These are phyloP conservation scores for Drosophila atripex DNA, from an alignment of 2,888 invertebrate genomes.

Conservation along the genomic window DNA sequence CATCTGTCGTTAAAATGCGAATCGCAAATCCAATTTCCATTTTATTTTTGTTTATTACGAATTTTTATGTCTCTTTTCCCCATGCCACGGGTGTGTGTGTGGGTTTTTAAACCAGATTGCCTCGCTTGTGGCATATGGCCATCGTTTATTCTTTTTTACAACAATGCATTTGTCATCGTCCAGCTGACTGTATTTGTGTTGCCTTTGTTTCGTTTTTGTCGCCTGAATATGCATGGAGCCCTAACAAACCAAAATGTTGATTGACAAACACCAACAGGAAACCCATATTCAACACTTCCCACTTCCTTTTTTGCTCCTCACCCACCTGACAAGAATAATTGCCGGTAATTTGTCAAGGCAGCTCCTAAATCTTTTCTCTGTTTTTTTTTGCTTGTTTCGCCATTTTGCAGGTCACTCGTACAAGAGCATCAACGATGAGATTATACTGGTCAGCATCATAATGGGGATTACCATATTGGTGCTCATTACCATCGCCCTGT, in stretches of 20 bases:
- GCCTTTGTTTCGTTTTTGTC: slow-evolving; percentile 3
- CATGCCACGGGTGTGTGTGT: slow-evolving; percentile 10
- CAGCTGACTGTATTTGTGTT: slow-evolving; percentile 12
- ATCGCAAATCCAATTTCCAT: slow-evolving; percentile 48
- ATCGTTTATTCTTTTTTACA: slow-evolving; percentile 50
- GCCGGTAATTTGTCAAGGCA: slow-evolving; percentile 42
- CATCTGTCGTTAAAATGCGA: slow-evolving; percentile 49
- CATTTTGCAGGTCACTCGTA: slow-evolving; percentile 88
- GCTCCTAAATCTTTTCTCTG: slow-evolving; percentile 31
- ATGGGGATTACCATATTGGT: slow-evolving; percentile 93
- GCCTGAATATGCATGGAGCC: slow-evolving; percentile 55
- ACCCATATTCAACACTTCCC: not conserved
- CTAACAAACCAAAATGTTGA: slow-evolving; percentile 45
- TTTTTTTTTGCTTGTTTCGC: slow-evolving; percentile 4
- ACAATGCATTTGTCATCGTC: slow-evolving; percentile 58
- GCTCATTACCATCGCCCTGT: slow-evolving; percentile 91
- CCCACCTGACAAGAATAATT: slow-evolving; percentile 38
- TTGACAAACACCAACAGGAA: slow-evolving; percentile 35
- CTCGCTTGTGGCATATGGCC: slow-evolving; percentile 25
- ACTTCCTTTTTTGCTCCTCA: not conserved
- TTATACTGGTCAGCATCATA: slow-evolving; percentile 94
- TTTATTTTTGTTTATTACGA: slow-evolving; percentile 41
- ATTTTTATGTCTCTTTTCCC: slow-evolving; percentile 40
- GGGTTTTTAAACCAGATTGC: slow-evolving; percentile 19
- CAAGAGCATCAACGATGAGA: slow-evolving; percentile 93